Evolutionary conservation across 1,140 invertebrate species (phyloP).

Genomic region (Grapholita molesta): DNA sequence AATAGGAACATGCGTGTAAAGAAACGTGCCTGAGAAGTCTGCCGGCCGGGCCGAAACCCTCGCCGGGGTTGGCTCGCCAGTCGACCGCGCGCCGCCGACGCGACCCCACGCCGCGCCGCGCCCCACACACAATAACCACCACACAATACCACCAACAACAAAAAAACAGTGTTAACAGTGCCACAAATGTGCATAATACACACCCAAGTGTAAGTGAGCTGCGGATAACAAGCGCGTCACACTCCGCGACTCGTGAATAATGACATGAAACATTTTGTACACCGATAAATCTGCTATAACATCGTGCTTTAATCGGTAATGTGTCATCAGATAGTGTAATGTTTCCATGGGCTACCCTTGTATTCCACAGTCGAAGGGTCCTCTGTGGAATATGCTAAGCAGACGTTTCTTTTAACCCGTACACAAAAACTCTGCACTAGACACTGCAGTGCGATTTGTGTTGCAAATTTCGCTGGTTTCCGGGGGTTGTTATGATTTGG

Average conservation of each 20-base stretch:
- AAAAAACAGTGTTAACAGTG: conserved; percentile 33
- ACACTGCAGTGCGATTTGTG: conserved; percentile 75
- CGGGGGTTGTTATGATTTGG: not conserved
- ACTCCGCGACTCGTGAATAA: conserved; percentile 51
- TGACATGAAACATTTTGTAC: conserved; percentile 68
- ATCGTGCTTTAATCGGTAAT: conserved; percentile 62
- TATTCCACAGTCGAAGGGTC: conserved; percentile 28
- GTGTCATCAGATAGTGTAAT: conserved; percentile 39
- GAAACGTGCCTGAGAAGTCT: conserved; percentile 47
- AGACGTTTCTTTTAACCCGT: conserved; percentile 65
- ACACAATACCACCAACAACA: conserved; percentile 66
- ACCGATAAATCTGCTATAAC: conserved; percentile 61
- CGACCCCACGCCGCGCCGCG: conserved; percentile 37
- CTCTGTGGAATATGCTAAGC: conserved; percentile 69
- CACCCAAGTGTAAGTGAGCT: not conserved
- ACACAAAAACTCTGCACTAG: conserved; percentile 75
- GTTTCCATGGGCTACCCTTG: conserved; percentile 18
- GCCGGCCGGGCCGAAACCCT: conserved; percentile 58
- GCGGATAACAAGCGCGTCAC: not conserved
- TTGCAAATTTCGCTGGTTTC: conserved; percentile 59
- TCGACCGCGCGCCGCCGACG: conserved; percentile 34
- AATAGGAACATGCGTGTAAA: conserved; percentile 42
- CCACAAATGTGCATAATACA: not conserved
- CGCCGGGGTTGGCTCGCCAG: conserved; percentile 54
- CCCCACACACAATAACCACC: conserved; percentile 44